Evolutionary conservation across 37 sponge, comb jelly and placozoan species (phyloP).

Genomic region (Amphimedon queenslandica): DNA sequence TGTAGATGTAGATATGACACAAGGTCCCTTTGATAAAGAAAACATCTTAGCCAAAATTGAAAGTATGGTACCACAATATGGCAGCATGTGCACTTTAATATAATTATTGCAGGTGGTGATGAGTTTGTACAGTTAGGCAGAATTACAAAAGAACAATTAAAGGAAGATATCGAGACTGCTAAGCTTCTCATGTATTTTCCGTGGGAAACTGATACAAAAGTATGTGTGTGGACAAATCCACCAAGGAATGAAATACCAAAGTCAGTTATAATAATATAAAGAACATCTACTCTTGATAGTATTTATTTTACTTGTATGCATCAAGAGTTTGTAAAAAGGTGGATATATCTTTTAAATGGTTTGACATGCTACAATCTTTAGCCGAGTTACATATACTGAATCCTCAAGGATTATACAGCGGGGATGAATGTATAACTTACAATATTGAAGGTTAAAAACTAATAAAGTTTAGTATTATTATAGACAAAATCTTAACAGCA

Average conservation of each 20-base stretch:
- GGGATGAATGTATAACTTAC: slow-evolving; percentile 6
- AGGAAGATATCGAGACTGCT: background rate
- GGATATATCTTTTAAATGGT: background rate
- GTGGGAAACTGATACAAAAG: slow-evolving; percentile 8
- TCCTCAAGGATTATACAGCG: slow-evolving; percentile 8
- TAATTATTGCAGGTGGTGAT: background rate
- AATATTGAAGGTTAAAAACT: slow-evolving; percentile 11
- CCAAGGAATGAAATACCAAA: too few relatives aligned
- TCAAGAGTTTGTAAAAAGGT: background rate
- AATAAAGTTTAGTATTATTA: too few relatives aligned
- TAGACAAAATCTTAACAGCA: too few relatives aligned
- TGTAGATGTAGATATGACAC: background rate
- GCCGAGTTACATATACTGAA: background rate
- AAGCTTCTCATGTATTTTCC: background rate
- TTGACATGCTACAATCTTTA: background rate
- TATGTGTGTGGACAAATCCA: background rate
- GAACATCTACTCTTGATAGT: background rate
- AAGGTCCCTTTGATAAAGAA: background rate
- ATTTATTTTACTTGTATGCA: too few relatives aligned
- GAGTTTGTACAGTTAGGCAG: background rate
- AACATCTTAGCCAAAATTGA: background rate
- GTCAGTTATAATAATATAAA: background rate
- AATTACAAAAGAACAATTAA: too few relatives aligned
- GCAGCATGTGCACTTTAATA: too few relatives aligned
- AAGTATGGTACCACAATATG: background rate